phyloP scores from a whole-genome alignment of 2,888 invertebrate genomes.

The Marasmarcha lunaedactyla region DNA sequence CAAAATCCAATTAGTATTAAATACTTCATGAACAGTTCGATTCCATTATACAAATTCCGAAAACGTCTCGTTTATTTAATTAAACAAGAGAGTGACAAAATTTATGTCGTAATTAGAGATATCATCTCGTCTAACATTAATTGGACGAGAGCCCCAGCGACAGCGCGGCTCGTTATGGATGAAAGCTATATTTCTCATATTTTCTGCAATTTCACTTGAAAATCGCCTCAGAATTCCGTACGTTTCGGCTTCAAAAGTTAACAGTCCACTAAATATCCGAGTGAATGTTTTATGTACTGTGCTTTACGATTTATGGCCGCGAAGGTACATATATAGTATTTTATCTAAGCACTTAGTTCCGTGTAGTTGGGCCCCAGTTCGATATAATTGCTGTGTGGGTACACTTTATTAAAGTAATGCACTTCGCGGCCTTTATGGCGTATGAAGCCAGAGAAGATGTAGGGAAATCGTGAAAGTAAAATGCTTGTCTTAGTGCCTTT shows the following conservation, averaged over 20 bases:
- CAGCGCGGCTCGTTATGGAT: background rate
- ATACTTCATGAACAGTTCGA: too few species aligned
- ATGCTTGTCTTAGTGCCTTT: too few species aligned
- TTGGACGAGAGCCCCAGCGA: constrained; percentile 28
- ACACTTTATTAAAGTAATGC: background rate
- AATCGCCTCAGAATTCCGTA: too few species aligned
- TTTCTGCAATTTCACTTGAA: too few species aligned
- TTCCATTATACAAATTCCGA: too few species aligned
- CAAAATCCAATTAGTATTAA: too few species aligned
- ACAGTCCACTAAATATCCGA: too few species aligned
- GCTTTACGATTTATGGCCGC: too few species aligned
- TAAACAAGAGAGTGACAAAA: constrained; percentile 32
- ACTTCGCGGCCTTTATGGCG: background rate
- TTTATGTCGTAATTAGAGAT: constrained; percentile 40
- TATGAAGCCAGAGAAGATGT: background rate
- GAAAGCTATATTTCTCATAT: too few species aligned
- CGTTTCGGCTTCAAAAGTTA: too few species aligned
- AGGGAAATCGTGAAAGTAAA: too few species aligned
- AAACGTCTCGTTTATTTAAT: constrained; percentile 24
- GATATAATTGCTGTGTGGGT: background rate
- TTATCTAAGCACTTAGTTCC: constrained; percentile 1
- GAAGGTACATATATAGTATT: background rate
- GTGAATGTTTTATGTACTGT: too few species aligned
- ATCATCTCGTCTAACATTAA: constrained; percentile 42
- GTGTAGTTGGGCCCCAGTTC: background rate